These are phyloP conservation scores for Fulica atra DNA, from an alignment of 2,113 vertebrate species.

Conservation along the genomic window DNA sequence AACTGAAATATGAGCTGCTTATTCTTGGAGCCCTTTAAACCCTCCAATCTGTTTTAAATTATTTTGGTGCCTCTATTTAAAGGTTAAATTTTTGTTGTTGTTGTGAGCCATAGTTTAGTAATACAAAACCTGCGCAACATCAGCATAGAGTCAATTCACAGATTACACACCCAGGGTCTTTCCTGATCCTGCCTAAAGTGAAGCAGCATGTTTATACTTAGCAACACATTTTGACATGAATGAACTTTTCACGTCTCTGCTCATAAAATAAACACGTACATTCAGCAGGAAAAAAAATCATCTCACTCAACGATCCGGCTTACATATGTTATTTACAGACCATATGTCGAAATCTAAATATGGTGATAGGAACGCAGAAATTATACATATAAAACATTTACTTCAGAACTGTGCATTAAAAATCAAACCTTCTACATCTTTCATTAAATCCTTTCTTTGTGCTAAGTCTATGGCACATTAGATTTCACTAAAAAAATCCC, in stretches of 20 bases:
- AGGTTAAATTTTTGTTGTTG: constrained; percentile 73
- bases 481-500: not conserved
- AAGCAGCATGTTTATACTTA: constrained; percentile 72
- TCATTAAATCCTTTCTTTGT: not conserved
- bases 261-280: constrained; percentile 72
- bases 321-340: constrained; percentile 60
- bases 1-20: constrained; percentile 69
- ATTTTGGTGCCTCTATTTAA: constrained; percentile 73
- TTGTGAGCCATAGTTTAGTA: constrained; percentile 59
- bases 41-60: constrained; percentile 76
- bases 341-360: constrained; percentile 51
- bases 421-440: not conserved
- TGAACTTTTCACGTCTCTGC: constrained; percentile 71
- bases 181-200: constrained; percentile 67
- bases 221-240: constrained; percentile 69
- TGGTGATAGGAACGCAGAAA: constrained; percentile 32
- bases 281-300: constrained; percentile 47
- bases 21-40: constrained; percentile 70
- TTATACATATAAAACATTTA: constrained; percentile 35
- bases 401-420: not conserved
- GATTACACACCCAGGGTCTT: constrained; percentile 67
- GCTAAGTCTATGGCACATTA: not conserved
- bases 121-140: constrained; percentile 56
- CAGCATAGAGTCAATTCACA: constrained; percentile 67
- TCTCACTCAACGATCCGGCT: constrained; percentile 32